Evolutionary conservation across 1,140 invertebrate genomes (phyloP).

Genomic region (Hylaeus volcanicus): DNA sequence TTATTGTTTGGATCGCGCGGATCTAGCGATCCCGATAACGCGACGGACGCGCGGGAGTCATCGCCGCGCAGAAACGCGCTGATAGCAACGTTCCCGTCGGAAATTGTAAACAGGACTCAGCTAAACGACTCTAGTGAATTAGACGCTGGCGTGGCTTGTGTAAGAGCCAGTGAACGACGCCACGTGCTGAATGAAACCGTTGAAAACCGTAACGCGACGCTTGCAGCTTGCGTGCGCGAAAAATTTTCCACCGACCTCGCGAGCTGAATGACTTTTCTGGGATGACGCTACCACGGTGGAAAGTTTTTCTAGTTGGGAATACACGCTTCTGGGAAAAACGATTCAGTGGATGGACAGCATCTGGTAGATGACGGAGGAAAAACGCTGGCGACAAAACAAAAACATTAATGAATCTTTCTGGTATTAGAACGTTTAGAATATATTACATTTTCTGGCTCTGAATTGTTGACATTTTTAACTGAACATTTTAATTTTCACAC

Average conservation of each 20-base stretch:
- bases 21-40: not conserved
- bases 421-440: too few species aligned
- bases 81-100: not conserved
- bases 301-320: too few species aligned
- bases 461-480: too few species aligned
- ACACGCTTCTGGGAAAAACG: too few species aligned
- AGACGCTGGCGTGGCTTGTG: not conserved
- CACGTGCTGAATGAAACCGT: slow-evolving; percentile 14
- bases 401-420: too few species aligned
- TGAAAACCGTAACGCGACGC: not conserved
- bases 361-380: too few species aligned
- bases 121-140: not conserved
- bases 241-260: slow-evolving; percentile 9
- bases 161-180: not conserved
- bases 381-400: too few species aligned
- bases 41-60: not conserved
- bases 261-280: not conserved
- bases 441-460: too few species aligned
- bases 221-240: not conserved
- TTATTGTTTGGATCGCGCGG: not conserved
- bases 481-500: too few species aligned
- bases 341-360: too few species aligned
- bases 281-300: too few species aligned
- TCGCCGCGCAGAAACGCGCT: not conserved
- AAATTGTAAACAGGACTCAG: slow-evolving; percentile 3